A percentile compares a stretch with the other conserved stretches of the same genome.
Evolutionary conservation across 2,888 invertebrate genomes (phyloP).

Genomic region (Harpalus rubripes): DNA sequence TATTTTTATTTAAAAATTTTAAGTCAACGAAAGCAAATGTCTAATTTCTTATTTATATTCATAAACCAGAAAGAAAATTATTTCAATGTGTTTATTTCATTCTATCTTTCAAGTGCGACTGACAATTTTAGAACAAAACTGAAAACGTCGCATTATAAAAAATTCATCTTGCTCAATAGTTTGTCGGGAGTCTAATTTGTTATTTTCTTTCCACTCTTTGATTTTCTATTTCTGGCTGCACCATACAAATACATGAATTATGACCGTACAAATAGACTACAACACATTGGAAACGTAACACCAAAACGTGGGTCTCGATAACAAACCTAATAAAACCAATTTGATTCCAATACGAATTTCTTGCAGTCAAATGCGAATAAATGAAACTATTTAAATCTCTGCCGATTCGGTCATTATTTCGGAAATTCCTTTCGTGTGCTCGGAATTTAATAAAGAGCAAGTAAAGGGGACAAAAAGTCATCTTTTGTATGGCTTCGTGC

Average conservation of each 20-base stretch:
- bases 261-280: neutral
- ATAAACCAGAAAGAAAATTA: neutral
- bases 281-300: neutral
- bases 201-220: neutral
- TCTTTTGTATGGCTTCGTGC: constrained; percentile 53
- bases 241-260: neutral
- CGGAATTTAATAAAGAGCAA: constrained; percentile 21
- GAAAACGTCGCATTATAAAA: neutral
- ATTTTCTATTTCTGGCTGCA: neutral
- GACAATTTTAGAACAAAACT: constrained; percentile 6
- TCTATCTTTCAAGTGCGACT: neutral
- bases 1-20: too few species aligned
- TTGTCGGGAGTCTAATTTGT: neutral
- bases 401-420: constrained; percentile 24
- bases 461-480: constrained; percentile 53
- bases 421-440: constrained; percentile 13
- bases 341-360: constrained; percentile 20
- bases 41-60: neutral
- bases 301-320: neutral
- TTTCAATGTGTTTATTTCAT: neutral
- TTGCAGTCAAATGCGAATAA: constrained; percentile 17
- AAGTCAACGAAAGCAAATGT: too few species aligned
- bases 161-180: neutral
- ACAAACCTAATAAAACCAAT: constrained; percentile 43
- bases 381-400: constrained; percentile 34